Conservation (phyloP, 2,888 invertebrate species). For the Lymantria monacha region DNA sequence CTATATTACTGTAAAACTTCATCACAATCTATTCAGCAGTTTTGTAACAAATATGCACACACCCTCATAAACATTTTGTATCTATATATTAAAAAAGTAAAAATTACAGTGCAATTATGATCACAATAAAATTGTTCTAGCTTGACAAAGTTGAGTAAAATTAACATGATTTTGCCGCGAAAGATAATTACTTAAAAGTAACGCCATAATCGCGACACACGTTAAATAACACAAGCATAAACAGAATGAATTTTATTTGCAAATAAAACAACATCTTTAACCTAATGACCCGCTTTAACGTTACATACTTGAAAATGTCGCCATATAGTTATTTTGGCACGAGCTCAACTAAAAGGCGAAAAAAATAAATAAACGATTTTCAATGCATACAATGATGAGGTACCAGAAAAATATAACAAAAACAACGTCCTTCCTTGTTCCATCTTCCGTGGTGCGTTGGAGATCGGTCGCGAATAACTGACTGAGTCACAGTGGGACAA, state of each 20-base stretch:
- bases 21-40: too few species aligned
- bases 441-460: slow-evolving; percentile 46
- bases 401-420: slow-evolving; percentile 52
- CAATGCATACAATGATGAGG: slow-evolving; percentile 43
- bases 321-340: slow-evolving; percentile 47
- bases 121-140: not conserved
- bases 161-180: not conserved
- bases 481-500: slow-evolving; percentile 57
- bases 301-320: slow-evolving; percentile 20
- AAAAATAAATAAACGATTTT: slow-evolving; percentile 48
- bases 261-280: slow-evolving; percentile 23
- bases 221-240: slow-evolving; percentile 7
- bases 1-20: too few species aligned
- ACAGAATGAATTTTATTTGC: slow-evolving; percentile 11
- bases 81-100: too few species aligned
- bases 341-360: slow-evolving; percentile 42
- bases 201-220: slow-evolving; percentile 1
- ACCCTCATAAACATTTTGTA: too few species aligned
- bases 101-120: not conserved
- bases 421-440: slow-evolving; percentile 52
- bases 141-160: not conserved
- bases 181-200: slow-evolving; percentile 8
- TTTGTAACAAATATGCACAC: too few species aligned
- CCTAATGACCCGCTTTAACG: slow-evolving; percentile 36
- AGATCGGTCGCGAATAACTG: slow-evolving; percentile 34